phyloP scores from a whole-genome alignment of 2,797 vertebrate species.

The Rhadinocentrus ornatus region DNA sequence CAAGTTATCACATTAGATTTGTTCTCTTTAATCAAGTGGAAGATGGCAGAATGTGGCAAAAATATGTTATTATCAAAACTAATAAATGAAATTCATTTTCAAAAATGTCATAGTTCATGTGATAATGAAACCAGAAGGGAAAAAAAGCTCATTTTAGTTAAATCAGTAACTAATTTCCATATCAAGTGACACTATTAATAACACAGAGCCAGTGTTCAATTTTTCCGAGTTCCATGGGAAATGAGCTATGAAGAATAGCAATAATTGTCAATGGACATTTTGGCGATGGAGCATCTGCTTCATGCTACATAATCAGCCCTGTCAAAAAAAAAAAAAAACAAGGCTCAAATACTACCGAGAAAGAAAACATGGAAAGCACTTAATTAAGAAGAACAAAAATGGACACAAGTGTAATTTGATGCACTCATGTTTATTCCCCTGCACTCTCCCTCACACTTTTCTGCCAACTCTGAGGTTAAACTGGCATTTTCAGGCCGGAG shows the following conservation, averaged over 20 bases:
- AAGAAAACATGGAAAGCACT: constrained; percentile 58
- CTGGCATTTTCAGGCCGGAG: constrained; percentile 17
- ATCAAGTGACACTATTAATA: constrained; percentile 79
- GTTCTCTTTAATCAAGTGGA: constrained; percentile 47
- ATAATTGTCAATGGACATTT: constrained; percentile 92
- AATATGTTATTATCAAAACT: constrained; percentile 49
- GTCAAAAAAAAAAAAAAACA: constrained; percentile 63
- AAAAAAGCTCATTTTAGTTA: constrained; percentile 62
- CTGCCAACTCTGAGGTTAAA: constrained; percentile 26
- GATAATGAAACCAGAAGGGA: constrained; percentile 64
- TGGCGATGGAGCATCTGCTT: constrained; percentile 91
- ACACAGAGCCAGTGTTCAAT: constrained; percentile 68
- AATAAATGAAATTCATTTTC: constrained; percentile 50
- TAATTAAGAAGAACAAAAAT: constrained; percentile 62
- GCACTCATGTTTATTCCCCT: constrained; percentile 24
- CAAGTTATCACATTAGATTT: constrained; percentile 27
- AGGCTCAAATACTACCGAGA: constrained; percentile 62
- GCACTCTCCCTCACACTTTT: constrained; percentile 22
- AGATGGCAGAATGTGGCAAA: constrained; percentile 39
- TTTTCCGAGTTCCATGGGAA: constrained; percentile 82
- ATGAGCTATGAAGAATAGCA: constrained; percentile 89
- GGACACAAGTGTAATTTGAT: constrained; percentile 59
- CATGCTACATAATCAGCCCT: constrained; percentile 87
- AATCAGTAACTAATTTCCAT: constrained; percentile 80
- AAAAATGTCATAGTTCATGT: constrained; percentile 65